Percentiles rank a stretch among this genome's conserved stretches.
These are phyloP conservation scores for Cotesia glomerata DNA, from an alignment of 1,140 invertebrate species.

Conservation along the genomic window DNA sequence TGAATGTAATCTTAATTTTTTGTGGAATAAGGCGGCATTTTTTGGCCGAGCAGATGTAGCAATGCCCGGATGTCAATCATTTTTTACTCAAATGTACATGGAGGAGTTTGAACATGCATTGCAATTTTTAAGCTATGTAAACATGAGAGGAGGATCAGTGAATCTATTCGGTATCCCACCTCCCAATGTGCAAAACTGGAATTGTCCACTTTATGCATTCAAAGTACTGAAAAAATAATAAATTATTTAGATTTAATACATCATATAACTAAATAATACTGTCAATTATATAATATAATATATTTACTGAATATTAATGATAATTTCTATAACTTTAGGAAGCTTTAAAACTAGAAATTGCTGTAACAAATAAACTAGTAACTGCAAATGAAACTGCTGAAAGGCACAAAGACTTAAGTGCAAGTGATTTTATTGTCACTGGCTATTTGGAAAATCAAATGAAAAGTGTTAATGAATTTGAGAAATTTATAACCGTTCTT, in stretches of 20 bases:
- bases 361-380: slow-evolving; percentile 45
- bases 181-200: slow-evolving; percentile 52
- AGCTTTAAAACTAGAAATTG: slow-evolving; percentile 46
- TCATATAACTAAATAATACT: background rate
- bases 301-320: no score
- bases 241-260: background rate
- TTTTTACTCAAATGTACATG: slow-evolving; percentile 53
- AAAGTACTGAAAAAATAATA: slow-evolving; percentile 40
- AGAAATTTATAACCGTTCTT: slow-evolving; percentile 45
- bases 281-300: no score
- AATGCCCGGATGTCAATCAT: slow-evolving; percentile 50
- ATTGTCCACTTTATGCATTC: slow-evolving; percentile 51
- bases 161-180: slow-evolving; percentile 38
- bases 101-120: slow-evolving; percentile 50
- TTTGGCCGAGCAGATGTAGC: slow-evolving; percentile 53
- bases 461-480: slow-evolving; percentile 51
- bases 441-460: slow-evolving; percentile 52
- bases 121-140: slow-evolving; percentile 48
- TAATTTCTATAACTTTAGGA: slow-evolving; percentile 34
- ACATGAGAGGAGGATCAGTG: slow-evolving; percentile 48
- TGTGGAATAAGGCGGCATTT: slow-evolving; percentile 44
- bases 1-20: background rate
- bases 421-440: slow-evolving; percentile 52
- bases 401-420: slow-evolving; percentile 46
- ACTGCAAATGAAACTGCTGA: slow-evolving; percentile 40